phyloP scores from a whole-genome alignment of 1,140 invertebrate species.

The Littorina saxatilis region DNA sequence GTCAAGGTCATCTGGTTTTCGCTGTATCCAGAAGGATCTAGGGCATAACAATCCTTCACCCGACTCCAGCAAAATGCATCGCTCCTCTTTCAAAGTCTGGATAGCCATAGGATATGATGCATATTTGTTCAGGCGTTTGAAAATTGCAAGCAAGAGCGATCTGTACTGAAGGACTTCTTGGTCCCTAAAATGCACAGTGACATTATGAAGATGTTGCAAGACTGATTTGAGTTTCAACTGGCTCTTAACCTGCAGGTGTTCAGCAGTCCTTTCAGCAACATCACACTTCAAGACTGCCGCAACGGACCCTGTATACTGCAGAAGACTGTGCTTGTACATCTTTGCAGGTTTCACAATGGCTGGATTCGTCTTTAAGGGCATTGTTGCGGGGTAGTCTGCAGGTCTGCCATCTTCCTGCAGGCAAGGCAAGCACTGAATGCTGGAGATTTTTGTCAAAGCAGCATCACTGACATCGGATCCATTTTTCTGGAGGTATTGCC shows the following conservation, averaged over 20 bases:
- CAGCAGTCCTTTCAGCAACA: not conserved
- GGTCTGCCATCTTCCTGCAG: not conserved
- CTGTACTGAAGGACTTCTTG: not conserved
- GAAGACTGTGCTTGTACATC: not conserved
- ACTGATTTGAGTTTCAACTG: not conserved
- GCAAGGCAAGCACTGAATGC: constrained; percentile 17
- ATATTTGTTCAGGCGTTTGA: not conserved
- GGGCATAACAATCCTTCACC: not conserved
- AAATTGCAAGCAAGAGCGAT: not conserved
- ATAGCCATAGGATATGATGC: too few species aligned
- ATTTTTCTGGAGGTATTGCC: not conserved
- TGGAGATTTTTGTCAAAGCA: not conserved
- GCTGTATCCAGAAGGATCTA: constrained; percentile 32
- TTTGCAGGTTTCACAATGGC: not conserved
- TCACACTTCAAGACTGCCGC: not conserved
- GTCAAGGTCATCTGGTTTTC: constrained; percentile 20
- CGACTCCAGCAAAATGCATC: not conserved
- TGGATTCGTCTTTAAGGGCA: not conserved
- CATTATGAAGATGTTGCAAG: not conserved
- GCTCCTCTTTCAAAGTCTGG: not conserved
- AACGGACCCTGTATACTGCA: not conserved
- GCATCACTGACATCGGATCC: not conserved
- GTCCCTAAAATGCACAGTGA: not conserved
- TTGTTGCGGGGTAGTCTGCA: constrained; percentile 10
- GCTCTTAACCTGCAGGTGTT: not conserved